Percentiles rank a stretch among this genome's conserved stretches.
Evolutionary conservation across 2,797 vertebrate genomes (phyloP).

Genomic region (Rhinichthys osculus): DNA sequence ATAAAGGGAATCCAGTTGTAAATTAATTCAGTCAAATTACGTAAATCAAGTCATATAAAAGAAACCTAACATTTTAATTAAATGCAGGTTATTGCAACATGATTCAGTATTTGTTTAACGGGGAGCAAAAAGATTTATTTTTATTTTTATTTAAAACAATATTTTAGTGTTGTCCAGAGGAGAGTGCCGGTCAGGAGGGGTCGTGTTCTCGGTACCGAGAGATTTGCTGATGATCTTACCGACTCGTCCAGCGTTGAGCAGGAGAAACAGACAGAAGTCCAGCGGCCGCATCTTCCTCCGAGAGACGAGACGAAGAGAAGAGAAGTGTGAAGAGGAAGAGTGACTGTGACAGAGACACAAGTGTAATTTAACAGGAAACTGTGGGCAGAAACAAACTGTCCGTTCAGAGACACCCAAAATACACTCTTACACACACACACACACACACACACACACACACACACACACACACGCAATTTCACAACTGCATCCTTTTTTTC

Average conservation of each 20-base stretch:
- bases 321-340: not conserved
- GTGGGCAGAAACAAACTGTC: constrained; percentile 68
- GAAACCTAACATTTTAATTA: not conserved
- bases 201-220: not conserved
- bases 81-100: not conserved
- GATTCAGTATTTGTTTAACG: not conserved
- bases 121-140: too few relatives aligned
- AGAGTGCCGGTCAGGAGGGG: not conserved
- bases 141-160: not conserved
- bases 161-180: not conserved
- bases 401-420: constrained; percentile 46
- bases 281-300: constrained; percentile 41
- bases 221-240: constrained; percentile 57
- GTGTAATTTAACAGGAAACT: constrained; percentile 70
- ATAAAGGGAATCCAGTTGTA: not conserved
- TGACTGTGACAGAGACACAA: not conserved
- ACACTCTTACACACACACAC: not conserved
- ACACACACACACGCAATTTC: not conserved
- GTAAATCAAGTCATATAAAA: not conserved
- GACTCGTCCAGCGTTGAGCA: constrained; percentile 44
- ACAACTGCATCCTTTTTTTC: constrained; percentile 9
- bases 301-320: not conserved
- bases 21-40: not conserved
- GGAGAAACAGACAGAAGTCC: constrained; percentile 42
- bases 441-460: not conserved